Base-by-base conservation (phyloP, 37 sponge, comb jelly and placozoan genomes). In the Theonella swinhoei region DNA sequence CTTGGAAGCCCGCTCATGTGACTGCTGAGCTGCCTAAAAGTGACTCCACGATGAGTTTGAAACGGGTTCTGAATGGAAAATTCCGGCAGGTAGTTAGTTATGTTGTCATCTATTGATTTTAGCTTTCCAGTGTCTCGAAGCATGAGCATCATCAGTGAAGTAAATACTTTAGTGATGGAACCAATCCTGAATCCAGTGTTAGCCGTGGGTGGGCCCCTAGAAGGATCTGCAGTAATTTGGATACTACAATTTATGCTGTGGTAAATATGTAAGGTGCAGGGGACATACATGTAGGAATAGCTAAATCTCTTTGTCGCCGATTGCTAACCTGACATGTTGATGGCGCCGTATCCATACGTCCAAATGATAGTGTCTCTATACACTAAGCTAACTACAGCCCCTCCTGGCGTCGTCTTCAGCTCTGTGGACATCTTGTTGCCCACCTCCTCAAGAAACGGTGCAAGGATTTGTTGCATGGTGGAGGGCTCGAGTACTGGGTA, bases 1-100 rank as follows among this genome's bases (percentile, higher is more conserved):
- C 94, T 63, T 8, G 90, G 76, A 2, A 93, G 87, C 2, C 94
- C 94, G 14, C 81, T 40, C 90, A 93, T 85, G 90, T 93, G 94
- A 64, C 87, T 80, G 68, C 86, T 67, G 1, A 93, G 87, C 66
- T 93, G 94, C 20, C 80, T 79, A 29, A 93, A 82, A 19, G 90
- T 89, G 78, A 93, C 68, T 19, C 85, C 77, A 62, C 90, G 75
- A 9, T 38, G 70, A 26, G 90, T 93, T 59, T 84, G 76, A 58
- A 89, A 93, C 17, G 83, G 90, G 70, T 89, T 93, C 38, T 70
- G 60, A 28, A 93, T 74, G 24, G 32, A 59, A 41, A 93, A 93
- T 29, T 80, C 42, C 23, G 84, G 79, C 35, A 66, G 39, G 83
- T 86, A 83, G 4, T 70, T 34, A 0, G 90, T 78, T 62, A 93